Evolutionary conservation across 64 coral and sea anemone species (phyloP), one percentile per base, ranked within the genome.

Genomic region (Porites australiensis): DNA sequence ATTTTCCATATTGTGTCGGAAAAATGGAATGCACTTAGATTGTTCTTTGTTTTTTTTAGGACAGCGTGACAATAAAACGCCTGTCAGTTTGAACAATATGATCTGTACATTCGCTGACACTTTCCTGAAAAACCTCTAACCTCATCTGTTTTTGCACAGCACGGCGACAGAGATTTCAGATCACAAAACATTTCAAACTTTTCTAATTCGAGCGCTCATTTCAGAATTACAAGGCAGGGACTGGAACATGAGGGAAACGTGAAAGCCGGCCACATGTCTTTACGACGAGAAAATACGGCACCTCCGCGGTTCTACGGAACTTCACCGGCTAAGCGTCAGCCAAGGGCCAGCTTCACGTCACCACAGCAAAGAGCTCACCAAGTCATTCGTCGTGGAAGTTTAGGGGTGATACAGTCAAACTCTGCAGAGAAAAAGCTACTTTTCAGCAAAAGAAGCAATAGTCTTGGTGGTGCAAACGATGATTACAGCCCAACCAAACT

Each of bases 71-170:
- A 84, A 68, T 84, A 52, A 68, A 70, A 69, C 44, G 62, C 81
- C 81, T 84, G 81, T 84, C 81, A 84, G 6, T 19, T 51, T 84
- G 81, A 84, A 84, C 81, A 84, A 84, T 82, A 82, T 82, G 79
- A 82, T 82, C 58, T 81, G 18, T 82, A 48, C 48, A 82, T 82
- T 84, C 45, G 81, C 63, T 84, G 81, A 84, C 81, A 84, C 62
- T 83, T 8, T 68, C 45, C 60, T 49, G 61, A 68, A 45, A 84
- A 84, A 84, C 15, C 63, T 48, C 59, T 82, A 82, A 82, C 79
- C 79, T 60, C 54, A 65, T 43, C 6, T 82, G 44, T 43, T 67
- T 68, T 84, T 68, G 62, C 62, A 47, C 62, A 84, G 81, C 45
- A 22, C 8, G 14, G 10, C 60, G 60, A 83, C 44, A 66, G 48